Base-by-base conservation (phyloP, 1,140 invertebrate genomes). In the Zaprionus africanus region DNA sequence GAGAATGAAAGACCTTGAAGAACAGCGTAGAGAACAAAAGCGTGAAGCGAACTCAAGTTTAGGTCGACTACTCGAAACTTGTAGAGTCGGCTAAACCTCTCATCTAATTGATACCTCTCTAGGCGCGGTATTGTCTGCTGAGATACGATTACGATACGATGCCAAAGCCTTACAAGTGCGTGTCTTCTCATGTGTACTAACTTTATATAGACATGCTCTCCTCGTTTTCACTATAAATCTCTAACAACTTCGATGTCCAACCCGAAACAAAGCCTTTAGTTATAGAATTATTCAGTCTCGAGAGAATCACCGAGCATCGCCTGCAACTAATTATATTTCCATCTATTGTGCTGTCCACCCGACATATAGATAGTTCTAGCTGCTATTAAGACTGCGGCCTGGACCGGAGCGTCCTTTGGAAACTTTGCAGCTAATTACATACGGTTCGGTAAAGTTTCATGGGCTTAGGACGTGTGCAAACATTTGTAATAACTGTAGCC, bases 351-450 rank as follows among this genome's bases (percentile, higher is more conserved):
- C 31, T 22, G n/a, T 17, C n/a, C 1, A 41, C 13, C 6, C 38
- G 2, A 46, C 41, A n/a, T 22, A n/a, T 24, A 51, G 46, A 51
- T 51, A 49, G 19, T 49, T 19, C 24, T 5, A 11, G 31, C 9
- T 31, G 9, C 31, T 34, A 9, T 51, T 24, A 19, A 13, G 19
- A 22, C 46, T 51, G 46, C 19, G 46, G 46, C 7, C 22, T 49
- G 43, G 11, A 49, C 38, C 5, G 41, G 41, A 17, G 41, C 17
- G 17, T 57, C 41, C 66, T 38, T 38, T 68, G 51, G 72, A 58
- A 17, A 51, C 41, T 38, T 57, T 70, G 53, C 7, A 53, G 72
- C 66, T 75, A 75, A 75, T 75, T 75, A 73, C 57, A 41, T 61
- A 15, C 46, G 71, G 26, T 67, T 17, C 43, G 63, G 56, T 54